Conservation (phyloP, 1,140 invertebrate genomes). For the Spodoptera litura region DNA sequence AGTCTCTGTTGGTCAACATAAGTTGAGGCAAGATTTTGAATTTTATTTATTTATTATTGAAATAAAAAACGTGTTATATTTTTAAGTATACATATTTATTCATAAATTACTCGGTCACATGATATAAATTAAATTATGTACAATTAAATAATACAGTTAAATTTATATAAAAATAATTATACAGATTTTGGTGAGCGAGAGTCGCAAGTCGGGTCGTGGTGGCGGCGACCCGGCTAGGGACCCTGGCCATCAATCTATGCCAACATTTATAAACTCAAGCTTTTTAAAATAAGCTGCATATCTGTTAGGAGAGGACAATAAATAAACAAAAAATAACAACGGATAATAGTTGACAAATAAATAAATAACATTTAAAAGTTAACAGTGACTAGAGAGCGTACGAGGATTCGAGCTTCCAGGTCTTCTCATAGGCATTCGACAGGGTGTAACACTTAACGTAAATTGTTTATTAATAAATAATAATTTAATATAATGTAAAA, state of each 20-base stretch:
- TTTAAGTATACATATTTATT: constrained; percentile 84
- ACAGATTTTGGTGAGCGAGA: constrained; percentile 60
- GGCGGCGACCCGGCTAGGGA: constrained; percentile 63
- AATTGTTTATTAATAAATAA: constrained; percentile 82
- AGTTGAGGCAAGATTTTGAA: too few relatives aligned
- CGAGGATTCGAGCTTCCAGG: constrained; percentile 66
- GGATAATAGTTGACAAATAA: constrained; percentile 71
- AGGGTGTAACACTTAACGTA: constrained; percentile 82
- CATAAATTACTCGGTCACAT: constrained; percentile 83
- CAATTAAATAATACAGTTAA: constrained; percentile 83
- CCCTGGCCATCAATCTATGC: constrained; percentile 50
- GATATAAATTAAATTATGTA: constrained; percentile 84
- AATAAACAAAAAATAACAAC: constrained; percentile 72
- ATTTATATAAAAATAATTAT: constrained; percentile 83
- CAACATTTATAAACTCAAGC: constrained; percentile 80
- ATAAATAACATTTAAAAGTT: constrained; percentile 71
- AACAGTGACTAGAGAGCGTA: constrained; percentile 81
- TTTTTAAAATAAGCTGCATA: constrained; percentile 76
- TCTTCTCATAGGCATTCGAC: constrained; percentile 80
- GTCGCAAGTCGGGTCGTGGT: constrained; percentile 64
- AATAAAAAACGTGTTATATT: constrained; percentile 67
- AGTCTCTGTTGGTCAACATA: too few relatives aligned
- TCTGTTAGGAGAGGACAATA: constrained; percentile 74
- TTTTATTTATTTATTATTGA: too few relatives aligned
- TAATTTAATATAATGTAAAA: constrained; percentile 73